Evolutionary conservation across 1,140 invertebrate species (phyloP), one percentile per base, ranked within the genome.

Genomic region (Camponotus pennsylvanicus): DNA sequence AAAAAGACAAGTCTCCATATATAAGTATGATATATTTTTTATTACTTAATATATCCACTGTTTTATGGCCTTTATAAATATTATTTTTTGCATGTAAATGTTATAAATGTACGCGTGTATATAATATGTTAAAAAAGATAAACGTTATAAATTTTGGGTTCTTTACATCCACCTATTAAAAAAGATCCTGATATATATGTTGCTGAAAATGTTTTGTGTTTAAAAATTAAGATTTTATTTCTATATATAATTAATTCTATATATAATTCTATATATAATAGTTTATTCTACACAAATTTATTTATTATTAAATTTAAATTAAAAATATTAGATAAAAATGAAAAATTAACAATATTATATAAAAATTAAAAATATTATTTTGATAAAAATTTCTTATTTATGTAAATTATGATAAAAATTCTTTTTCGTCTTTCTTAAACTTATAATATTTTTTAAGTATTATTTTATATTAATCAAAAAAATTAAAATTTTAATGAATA

Each of bases 31-130:
- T 52, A 34, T 67, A 70, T 70, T 67, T 21, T 15, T 64, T 13
- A 40, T 69, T 57, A 49, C 21, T 21, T 69, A 21, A 0, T 6
- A 15, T 70, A 57, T 80, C 13, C 8, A 80, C 5, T 21, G 9
- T 77, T 70, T 57, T 80, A 70, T 70, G 34, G 27, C 9, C 42
- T 32, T 70, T 32, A 80, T 57, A 80, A 80, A 80, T 57, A 15
- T 80, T 79, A 79, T 79, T 79, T n/a, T 52, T 70, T 80, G 57
- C 64, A 21, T 70, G 21, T 55, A 40, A 4, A 1, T 67, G n/a
- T 9, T 78, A 79, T 45, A 67, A 66, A 69, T 67, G 7, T 45
- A 27, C n/a, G 18, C 21, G 2, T 4, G 34, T 70, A 27, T 55
- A 42, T 11, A 27, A 15, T 34, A 8, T 69, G 21, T 57, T 55